Evolutionary conservation across 2,888 invertebrate species (phyloP), one percentile per base, ranked within the genome.

Genomic region (Drosophila borborema): DNA sequence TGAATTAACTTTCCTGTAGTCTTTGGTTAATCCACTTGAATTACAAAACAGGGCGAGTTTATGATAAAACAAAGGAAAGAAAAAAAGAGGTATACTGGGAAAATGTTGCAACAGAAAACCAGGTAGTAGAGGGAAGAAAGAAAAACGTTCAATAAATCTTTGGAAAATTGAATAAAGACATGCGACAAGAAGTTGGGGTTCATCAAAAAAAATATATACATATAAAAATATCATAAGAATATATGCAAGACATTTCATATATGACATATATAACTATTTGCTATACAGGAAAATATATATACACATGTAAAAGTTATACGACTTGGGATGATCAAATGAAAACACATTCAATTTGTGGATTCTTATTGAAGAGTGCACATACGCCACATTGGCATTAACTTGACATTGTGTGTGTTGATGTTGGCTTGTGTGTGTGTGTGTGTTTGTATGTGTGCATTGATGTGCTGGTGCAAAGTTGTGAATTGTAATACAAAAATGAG

Each of bases 1-100:
- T 90, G 64, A 86, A 86, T 86, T 86, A 86, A 86, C 90, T 86
- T 86, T 75, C 86, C 86, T 81, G 90, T 86, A 81, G 73, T 76
- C 74, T 75, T 81, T 72, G 77, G 67, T 83, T 74, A 72, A 84
- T 86, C 86, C 86, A 86, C 87, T 86, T 90, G 87, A 90, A 86
- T 89, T 81, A 90, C 89, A 83, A 86, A 76, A 75, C 58, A 81
- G 67, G 72, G 68, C 72, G 66, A 69, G 49, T 58, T 64, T 67
- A 60, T 63, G 34, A 46, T 53, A 80, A 66, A 78, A 20, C 20
- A 77, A 72, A 18, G 60, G n/a, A n/a, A 9, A 31, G 16, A 41
- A n/a, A 64, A 73, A 77, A 77, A 49, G 31, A 78, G 70, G 77
- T 28, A 41, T 5, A 48, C 48, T 73, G 65, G 48, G 72, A 66